Evolutionary conservation across 2,113 vertebrate species (phyloP).

Genomic region (Cavia aperea): DNA sequence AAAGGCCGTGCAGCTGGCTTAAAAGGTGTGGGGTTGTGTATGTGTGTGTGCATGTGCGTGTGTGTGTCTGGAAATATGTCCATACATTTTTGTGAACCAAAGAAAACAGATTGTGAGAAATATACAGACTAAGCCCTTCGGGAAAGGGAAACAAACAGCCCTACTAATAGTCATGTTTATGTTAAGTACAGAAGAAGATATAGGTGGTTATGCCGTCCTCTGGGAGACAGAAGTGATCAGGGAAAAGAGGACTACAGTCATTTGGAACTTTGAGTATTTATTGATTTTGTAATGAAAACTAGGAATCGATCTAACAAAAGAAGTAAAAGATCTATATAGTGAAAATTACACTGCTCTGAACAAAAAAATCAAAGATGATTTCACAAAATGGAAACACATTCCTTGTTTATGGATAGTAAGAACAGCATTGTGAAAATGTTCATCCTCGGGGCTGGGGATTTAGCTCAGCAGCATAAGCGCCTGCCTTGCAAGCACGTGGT

Average conservation of each 20-base stretch:
- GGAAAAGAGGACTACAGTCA: background rate
- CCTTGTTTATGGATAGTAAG: too few species aligned
- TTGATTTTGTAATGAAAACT: slow-evolving; percentile 19
- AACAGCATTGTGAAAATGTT: too few species aligned
- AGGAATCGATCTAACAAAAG: background rate
- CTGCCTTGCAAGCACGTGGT: too few species aligned
- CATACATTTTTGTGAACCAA: background rate
- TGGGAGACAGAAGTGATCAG: background rate
- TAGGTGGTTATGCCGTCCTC: background rate
- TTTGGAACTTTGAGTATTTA: background rate
- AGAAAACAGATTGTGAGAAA: background rate
- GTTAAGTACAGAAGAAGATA: background rate
- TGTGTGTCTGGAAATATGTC: background rate
- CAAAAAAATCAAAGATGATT: too few species aligned
- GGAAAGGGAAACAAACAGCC: background rate
- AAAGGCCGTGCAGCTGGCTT: background rate
- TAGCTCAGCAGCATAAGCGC: too few species aligned
- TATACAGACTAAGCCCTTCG: background rate
- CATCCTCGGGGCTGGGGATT: too few species aligned
- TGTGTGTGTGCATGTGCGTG: background rate
- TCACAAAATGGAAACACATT: too few species aligned
- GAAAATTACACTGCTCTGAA: too few species aligned
- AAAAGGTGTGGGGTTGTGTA: background rate
- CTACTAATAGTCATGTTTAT: background rate
- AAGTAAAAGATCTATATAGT: too few species aligned